Conservation (phyloP, 2,113 vertebrate species). For the Toxotes chatareus region DNA sequence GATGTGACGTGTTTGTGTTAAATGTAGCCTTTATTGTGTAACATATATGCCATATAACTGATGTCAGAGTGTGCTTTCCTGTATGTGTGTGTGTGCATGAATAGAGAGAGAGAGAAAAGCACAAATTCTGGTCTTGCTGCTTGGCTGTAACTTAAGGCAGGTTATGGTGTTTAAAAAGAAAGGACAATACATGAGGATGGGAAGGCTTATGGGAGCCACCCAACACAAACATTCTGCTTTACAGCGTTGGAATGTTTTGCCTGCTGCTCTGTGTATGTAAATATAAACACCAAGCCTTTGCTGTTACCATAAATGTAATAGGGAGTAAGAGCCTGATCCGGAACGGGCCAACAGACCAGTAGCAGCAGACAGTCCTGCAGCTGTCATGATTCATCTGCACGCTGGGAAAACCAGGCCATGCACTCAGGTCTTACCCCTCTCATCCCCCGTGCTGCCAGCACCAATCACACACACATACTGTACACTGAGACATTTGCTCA, state of each 20-base stretch:
- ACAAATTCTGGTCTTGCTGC: conserved; percentile 15
- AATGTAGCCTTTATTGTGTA: conserved; percentile 37
- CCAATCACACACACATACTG: conserved; percentile 62
- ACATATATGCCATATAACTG: conserved; percentile 9
- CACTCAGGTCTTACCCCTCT: conserved; percentile 65
- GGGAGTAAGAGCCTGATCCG: conserved; percentile 54
- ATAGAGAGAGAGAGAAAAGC: background rate
- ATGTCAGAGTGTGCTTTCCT: conserved; percentile 31
- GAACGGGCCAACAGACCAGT: conserved; percentile 59
- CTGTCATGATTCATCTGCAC: conserved; percentile 80
- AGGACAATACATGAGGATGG: conserved; percentile 1
- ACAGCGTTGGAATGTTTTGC: conserved; percentile 51
- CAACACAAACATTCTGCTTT: conserved; percentile 48
- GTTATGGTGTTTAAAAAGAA: conserved; percentile 30
- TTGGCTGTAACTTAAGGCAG: conserved; percentile 19
- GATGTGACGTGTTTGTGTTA: conserved; percentile 37
- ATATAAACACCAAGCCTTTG: conserved; percentile 68
- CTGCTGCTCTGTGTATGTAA: conserved; percentile 68
- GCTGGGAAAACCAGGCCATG: conserved; percentile 69
- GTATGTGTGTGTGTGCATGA: background rate
- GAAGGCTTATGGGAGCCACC: conserved; percentile 10
- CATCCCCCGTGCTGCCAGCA: conserved; percentile 65
- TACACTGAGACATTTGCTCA: conserved; percentile 57
- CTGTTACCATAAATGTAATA: conserved; percentile 72
- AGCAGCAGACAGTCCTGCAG: conserved; percentile 77